A percentile compares a stretch with the other conserved stretches of the same genome.
These are phyloP conservation scores for Spongia lamella DNA, from an alignment of 37 sponge, comb jelly and placozoan genomes.

Conservation along the genomic window DNA sequence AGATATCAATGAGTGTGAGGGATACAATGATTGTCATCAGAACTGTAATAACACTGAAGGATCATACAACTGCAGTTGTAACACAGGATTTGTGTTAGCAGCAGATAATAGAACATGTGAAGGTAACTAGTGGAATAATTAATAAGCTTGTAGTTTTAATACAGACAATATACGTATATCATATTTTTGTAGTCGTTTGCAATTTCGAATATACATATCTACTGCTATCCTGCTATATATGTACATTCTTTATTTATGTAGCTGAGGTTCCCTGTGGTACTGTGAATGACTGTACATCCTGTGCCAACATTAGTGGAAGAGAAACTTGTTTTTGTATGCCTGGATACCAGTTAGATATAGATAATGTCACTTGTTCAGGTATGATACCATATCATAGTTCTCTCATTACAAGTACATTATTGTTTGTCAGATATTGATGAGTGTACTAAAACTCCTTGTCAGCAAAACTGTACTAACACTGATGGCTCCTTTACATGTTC, in stretches of 20 bases:
- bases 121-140: no score
- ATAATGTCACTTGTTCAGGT: no score
- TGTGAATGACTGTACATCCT: neutral
- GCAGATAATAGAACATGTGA: constrained; percentile 42
- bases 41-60: constrained; percentile 31
- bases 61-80: constrained; percentile 26
- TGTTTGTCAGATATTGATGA: constrained; percentile 13
- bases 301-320: constrained; percentile 9
- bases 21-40: constrained; percentile 45
- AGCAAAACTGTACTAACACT: constrained; percentile 15
- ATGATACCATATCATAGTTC: no score
- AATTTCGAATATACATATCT: no score
- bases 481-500: constrained; percentile 23
- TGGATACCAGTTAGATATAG: constrained; percentile 5
- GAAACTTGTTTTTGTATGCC: constrained; percentile 30
- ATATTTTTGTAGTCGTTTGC: no score
- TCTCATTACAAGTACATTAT: no score
- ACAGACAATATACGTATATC: no score
- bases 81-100: constrained; percentile 23
- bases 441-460: constrained; percentile 7
- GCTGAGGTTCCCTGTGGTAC: neutral
- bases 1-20: constrained; percentile 57
- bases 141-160: no score
- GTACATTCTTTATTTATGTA: neutral
- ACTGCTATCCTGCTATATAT: no score